A percentile compares a stretch with the other conserved stretches of the same genome.
These are phyloP conservation scores for Muscicapa striata DNA, from an alignment of 2,797 vertebrate genomes.

Conservation along the genomic window DNA sequence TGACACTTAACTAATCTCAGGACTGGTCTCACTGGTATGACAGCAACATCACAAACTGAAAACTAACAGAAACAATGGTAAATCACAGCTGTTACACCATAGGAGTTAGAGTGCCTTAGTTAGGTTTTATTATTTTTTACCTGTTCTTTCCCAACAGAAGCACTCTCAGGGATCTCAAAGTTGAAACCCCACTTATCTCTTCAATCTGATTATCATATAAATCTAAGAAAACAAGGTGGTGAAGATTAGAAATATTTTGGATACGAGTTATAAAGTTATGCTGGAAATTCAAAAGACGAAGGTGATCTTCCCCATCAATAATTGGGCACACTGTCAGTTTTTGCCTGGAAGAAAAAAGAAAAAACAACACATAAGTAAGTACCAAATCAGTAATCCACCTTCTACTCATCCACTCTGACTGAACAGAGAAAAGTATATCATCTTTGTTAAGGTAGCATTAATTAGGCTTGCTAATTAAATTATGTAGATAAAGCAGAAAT, in stretches of 20 bases:
- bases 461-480: neutral
- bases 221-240: constrained; percentile 89
- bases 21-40: neutral
- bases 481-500: neutral
- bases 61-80: neutral
- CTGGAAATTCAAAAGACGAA: constrained; percentile 90
- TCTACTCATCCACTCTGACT: neutral
- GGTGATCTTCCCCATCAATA: constrained; percentile 83
- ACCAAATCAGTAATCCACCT: neutral
- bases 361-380: neutral
- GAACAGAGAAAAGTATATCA: neutral
- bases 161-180: constrained; percentile 84
- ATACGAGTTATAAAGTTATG: constrained; percentile 91
- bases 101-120: neutral
- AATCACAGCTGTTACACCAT: neutral
- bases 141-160: constrained; percentile 94
- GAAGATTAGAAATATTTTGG: constrained; percentile 87
- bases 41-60: neutral
- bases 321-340: constrained; percentile 86
- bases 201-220: constrained; percentile 90
- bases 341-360: constrained; percentile 74
- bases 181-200: constrained; percentile 89
- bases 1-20: neutral
- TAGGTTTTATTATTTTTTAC: constrained; percentile 70
- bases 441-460: neutral